Evolutionary conservation across 2,113 vertebrate species (phyloP), one percentile per base, ranked within the genome.

Genomic region (Dasypus novemcinctus): DNA sequence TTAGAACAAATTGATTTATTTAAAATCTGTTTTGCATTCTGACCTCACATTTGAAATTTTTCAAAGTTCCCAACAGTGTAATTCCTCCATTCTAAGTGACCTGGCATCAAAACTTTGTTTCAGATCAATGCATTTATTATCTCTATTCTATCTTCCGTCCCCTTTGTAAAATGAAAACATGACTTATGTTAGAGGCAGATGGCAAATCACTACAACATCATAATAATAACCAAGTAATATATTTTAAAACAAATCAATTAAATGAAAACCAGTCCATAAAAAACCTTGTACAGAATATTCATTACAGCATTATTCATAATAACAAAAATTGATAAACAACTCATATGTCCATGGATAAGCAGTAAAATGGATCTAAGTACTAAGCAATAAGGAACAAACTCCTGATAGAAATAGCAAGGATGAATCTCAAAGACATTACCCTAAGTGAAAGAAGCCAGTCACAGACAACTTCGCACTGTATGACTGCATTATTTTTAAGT

Each of bases 161-260:
- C 57, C 3, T 83, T 69, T 46, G 17, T 93, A 61, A 61, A 88
- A 87, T 64, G 27, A 36, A 85, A 83, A 85, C 49, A 36, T 33
- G 18, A 18, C 25, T 71, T 46, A 33, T 29, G 2, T 86, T 95
- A 68, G 12, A n/a, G 49, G 41, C 63, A 95, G 36, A 89, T 86
- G 83, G 8, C 59, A 91, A 93, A 59, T 89, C 10, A 89, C 23
- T 91, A 89, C 21, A 88, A 57, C 1, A 92, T 78, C 61, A 93
- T 89, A 64, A 61, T 83, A 63, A 76, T 33, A 61, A 87, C 66
- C 18, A 71, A 72, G 7, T 79, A 83, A 61, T 46, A 63, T 38
- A 69, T 79, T 90, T 74, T 52, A 80, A 88, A 92, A 57, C 7
- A 87, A 27, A 72, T 41, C 43, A 41, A 7, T 91, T 84, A 93